Evolutionary conservation across 1,140 invertebrate species (phyloP), one percentile per base, ranked within the genome.

Genomic region (Plutomurus gul): DNA sequence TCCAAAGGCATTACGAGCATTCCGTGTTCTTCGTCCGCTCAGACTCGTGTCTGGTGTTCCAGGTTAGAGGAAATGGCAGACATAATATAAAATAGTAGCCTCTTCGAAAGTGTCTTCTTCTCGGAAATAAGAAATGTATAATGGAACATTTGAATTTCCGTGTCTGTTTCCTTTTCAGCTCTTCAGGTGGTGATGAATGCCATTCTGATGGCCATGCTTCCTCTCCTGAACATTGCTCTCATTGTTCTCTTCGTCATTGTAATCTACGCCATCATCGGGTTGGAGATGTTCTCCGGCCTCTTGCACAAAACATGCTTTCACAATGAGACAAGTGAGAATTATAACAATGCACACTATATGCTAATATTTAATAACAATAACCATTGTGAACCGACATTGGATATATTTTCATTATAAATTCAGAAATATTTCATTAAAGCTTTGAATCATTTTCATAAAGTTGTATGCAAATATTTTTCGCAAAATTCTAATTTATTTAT

Each of bases 231-330:
- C 90, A 99, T 99, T 88, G 97, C 97, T 85, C 90, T 99, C 83
- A 90, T 99, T 83, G 98, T 99, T 86, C 92, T 99, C 83, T 99
- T 99, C 89, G 98, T 99, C 85, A 99, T 99, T 87, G 98, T 99
- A 87, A 99, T 99, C 88, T 99, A 99, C 88, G 98, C 98, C 83
- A 99, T 99, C 86, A 98, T 99, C 85, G 98, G 98, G 78, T 90
- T 99, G 83, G 98, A 99, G 89, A 90, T 99, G 72, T 99, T 99
- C 91, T 97, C 94, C 80, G 98, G 98, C 82, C 94, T 95, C 87
- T 90, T 99, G 88, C 97, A 99, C 87, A 93, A 92, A 86, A 94
- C 96, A 70, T 99, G 98, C 89, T 95, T 91, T 87, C 88, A 93
- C 86, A 94, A 92, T 84, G 84, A 89, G 43, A 95, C 94, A 85